A percentile compares a stretch with the other conserved stretches of the same genome.
Evolutionary conservation across 2,797 vertebrate species (phyloP).

Genomic region (Balearica regulorum): DNA sequence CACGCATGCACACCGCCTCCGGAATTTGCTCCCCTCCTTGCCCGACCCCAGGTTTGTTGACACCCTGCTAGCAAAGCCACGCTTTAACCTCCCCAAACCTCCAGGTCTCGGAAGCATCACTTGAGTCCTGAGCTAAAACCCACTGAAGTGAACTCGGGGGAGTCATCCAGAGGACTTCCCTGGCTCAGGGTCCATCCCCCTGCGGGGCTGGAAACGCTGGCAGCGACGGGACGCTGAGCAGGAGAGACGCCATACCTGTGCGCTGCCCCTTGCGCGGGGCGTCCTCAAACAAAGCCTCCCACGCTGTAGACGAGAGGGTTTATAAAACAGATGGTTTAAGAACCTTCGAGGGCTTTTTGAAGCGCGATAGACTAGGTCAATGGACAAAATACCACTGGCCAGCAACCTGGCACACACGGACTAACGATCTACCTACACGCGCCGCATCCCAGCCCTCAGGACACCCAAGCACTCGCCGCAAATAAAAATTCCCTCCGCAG

Average conservation of each 20-base stretch:
- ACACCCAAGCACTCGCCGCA: rapidly evolving
- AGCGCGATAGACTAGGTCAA: neutral
- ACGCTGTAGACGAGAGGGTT: rapidly evolving
- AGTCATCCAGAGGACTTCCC: rapidly evolving
- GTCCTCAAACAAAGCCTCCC: neutral
- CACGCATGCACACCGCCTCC: rapidly evolving
- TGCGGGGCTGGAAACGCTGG: rapidly evolving
- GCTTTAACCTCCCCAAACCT: neutral
- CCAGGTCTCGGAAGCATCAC: neutral
- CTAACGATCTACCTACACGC: rapidly evolving
- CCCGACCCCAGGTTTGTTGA: too few species aligned
- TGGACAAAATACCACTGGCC: rapidly evolving
- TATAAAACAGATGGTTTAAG: neutral
- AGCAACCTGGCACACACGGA: neutral
- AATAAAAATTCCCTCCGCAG: neutral
- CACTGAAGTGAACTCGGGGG: rapidly evolving
- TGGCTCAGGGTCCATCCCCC: neutral
- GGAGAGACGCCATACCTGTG: neutral
- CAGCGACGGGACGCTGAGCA: neutral
- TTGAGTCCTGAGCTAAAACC: neutral
- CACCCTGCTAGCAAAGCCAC: neutral
- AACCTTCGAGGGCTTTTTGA: neutral
- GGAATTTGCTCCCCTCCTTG: neutral
- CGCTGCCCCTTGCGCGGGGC: rapidly evolving
- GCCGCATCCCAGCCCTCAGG: neutral